phyloP scores from a whole-genome alignment of 2,888 invertebrate genomes.

The Halictus ligatus region DNA sequence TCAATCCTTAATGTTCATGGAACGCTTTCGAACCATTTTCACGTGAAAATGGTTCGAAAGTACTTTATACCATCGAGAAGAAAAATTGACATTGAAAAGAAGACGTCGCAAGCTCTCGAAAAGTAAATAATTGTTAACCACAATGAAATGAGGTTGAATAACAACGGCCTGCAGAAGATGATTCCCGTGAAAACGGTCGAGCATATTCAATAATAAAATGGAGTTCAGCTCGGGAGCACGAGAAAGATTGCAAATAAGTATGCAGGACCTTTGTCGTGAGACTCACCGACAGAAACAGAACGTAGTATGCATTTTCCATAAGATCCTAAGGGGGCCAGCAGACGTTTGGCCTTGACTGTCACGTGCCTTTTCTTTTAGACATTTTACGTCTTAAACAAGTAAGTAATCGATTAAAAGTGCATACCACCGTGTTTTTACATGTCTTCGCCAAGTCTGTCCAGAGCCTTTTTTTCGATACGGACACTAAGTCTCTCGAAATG shows the following conservation, averaged over 20 bases:
- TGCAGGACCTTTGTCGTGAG: background rate
- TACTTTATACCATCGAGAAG: background rate
- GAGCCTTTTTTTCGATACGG: too few species aligned
- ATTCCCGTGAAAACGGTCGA: slow-evolving; percentile 8
- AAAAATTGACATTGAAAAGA: background rate
- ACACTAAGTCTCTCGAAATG: too few species aligned
- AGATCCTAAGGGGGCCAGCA: background rate
- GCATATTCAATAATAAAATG: slow-evolving; percentile 3
- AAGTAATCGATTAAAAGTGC: too few species aligned
- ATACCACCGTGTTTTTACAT: too few species aligned
- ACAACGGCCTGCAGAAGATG: background rate
- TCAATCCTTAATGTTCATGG: too few species aligned
- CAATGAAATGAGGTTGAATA: background rate
- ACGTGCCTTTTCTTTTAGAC: too few species aligned
- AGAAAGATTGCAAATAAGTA: background rate
- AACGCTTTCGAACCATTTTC: too few species aligned
- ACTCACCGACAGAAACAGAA: background rate
- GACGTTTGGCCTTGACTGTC: too few species aligned
- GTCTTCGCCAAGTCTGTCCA: too few species aligned
- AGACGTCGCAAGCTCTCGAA: background rate
- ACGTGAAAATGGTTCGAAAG: too few species aligned
- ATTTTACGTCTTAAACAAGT: too few species aligned
- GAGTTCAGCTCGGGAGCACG: background rate
- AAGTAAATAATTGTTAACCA: background rate
- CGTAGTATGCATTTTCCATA: slow-evolving; percentile 7